Evolutionary conservation across 2,113 vertebrate genomes (phyloP).

Genomic region (Empidonax alnorum): DNA sequence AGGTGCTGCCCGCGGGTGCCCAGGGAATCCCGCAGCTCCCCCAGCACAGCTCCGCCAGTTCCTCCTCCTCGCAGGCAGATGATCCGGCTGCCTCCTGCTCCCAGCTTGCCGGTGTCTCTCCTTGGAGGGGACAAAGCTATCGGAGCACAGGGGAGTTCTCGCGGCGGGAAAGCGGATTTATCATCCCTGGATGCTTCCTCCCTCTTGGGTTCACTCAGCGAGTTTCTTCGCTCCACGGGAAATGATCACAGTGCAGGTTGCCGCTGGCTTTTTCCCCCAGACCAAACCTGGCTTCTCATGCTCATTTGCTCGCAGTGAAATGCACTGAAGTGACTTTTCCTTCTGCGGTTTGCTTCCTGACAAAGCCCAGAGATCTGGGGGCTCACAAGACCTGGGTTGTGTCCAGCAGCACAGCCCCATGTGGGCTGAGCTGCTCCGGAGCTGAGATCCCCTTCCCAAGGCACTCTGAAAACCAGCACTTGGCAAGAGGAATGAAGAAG

Average conservation of each 20-base stretch:
- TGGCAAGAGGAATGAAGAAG: neutral
- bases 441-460: neutral
- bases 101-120: accelerated
- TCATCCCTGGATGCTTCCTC: neutral
- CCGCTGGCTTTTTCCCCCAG: neutral
- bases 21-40: neutral
- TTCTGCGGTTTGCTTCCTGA: neutral
- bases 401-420: neutral
- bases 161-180: neutral
- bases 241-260: accelerated
- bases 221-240: neutral
- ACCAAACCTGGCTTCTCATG: neutral
- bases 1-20: neutral
- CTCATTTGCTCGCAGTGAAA: neutral
- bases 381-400: neutral
- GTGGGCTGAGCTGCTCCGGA: neutral
- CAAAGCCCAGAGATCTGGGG: neutral
- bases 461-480: neutral
- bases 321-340: neutral
- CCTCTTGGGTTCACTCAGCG: neutral
- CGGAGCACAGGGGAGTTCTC: neutral
- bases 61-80: neutral
- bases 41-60: accelerated
- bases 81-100: neutral
- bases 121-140: neutral